phyloP scores from a whole-genome alignment of 1,140 invertebrate genomes.

The Diprion similis region DNA sequence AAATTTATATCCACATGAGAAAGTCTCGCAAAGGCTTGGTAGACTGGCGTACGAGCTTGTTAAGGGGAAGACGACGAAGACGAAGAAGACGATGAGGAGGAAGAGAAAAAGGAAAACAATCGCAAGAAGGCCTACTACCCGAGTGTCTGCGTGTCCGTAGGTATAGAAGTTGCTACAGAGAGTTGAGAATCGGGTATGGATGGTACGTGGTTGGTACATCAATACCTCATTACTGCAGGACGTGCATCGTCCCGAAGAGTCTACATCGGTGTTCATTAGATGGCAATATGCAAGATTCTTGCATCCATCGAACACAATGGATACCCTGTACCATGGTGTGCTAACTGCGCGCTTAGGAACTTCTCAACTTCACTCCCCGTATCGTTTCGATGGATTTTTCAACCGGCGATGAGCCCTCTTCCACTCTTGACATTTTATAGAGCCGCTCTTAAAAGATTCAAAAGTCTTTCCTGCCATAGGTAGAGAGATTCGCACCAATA shows the following conservation, averaged over 20 bases:
- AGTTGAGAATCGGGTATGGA: too few species aligned
- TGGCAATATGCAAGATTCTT: conserved; percentile 6
- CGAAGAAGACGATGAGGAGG: too few species aligned
- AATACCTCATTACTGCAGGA: conserved; percentile 3
- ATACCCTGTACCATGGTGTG: neutral
- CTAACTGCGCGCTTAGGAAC: neutral
- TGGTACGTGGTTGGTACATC: neutral
- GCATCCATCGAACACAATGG: neutral
- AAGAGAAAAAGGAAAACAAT: too few species aligned
- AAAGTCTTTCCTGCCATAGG: too few species aligned
- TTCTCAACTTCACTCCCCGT: neutral
- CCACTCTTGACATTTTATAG: neutral
- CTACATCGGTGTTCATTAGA: neutral
- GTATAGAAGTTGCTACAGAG: too few species aligned
- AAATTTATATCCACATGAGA: too few species aligned
- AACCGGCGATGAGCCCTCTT: neutral
- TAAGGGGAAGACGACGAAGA: too few species aligned
- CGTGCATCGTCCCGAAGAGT: neutral
- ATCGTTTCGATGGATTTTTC: neutral
- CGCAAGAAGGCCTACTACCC: too few species aligned
- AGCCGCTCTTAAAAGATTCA: neutral
- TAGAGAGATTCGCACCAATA: too few species aligned
- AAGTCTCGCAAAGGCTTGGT: too few species aligned
- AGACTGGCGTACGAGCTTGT: too few species aligned
- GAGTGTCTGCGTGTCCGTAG: too few species aligned